These are phyloP conservation scores for Neria commutata DNA, from an alignment of 2,888 invertebrate species.

Conservation along the genomic window DNA sequence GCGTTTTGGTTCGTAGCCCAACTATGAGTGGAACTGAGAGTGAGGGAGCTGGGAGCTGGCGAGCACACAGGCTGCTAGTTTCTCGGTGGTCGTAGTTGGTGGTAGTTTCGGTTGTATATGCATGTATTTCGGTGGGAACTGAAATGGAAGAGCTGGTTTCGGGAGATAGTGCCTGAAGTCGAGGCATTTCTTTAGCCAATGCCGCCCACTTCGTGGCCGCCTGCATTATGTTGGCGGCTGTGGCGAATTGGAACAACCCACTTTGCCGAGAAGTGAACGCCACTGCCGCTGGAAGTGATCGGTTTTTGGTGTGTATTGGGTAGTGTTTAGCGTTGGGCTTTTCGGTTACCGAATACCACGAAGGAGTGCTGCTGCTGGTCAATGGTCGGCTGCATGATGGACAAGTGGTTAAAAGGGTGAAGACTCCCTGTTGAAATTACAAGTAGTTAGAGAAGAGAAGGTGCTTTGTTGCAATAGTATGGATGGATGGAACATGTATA, in stretches of 20 bases:
- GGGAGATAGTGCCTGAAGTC: too few relatives aligned
- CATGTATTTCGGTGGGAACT: slow-evolving; percentile 15
- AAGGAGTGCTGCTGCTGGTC: slow-evolving; percentile 2
- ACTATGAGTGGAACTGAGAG: too few relatives aligned
- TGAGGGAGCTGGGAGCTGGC: too few relatives aligned
- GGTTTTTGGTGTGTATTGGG: slow-evolving; percentile 25
- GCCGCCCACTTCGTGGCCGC: too few relatives aligned
- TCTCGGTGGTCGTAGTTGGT: not conserved
- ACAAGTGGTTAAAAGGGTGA: slow-evolving; percentile 34
- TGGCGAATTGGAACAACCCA: not conserved
- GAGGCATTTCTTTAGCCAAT: too few relatives aligned
- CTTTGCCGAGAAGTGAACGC: too few relatives aligned
- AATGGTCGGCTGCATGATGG: not conserved
- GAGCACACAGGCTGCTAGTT: not conserved
- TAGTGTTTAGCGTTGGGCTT: slow-evolving; percentile 26
- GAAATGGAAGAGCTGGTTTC: slow-evolving; percentile 15
- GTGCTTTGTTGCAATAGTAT: too few relatives aligned
- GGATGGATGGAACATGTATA: too few relatives aligned
- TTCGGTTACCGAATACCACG: not conserved
- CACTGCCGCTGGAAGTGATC: slow-evolving; percentile 19
- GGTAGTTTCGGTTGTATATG: slow-evolving; percentile 7
- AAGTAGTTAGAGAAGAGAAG: not conserved
- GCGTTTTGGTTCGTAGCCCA: too few relatives aligned
- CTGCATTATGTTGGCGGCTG: not conserved
- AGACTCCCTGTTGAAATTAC: not conserved